Evolutionary conservation across 1,140 invertebrate species (phyloP), one percentile per base, ranked within the genome.

Genomic region (Lepidurus packardi): DNA sequence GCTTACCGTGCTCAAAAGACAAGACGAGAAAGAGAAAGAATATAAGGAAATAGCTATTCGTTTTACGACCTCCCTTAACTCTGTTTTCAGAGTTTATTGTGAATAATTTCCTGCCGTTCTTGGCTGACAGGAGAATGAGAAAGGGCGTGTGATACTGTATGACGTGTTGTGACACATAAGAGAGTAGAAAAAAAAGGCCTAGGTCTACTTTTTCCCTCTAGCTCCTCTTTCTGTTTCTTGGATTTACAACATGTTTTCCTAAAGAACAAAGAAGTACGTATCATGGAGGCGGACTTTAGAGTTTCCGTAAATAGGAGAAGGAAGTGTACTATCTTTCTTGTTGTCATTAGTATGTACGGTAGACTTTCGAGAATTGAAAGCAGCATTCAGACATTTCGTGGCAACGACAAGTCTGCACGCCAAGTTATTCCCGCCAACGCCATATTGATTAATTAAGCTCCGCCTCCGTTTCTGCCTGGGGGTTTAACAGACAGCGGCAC

Each of bases 391-490:
- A 21, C 53, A 13, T 65, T 65, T 7, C 13, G 16, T 21, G 16
- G 53, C 53, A 65, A 21, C 21, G 53, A 21, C n/a, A 21, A 65
- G 53, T 65, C 9, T 21, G 53, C 53, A 65, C 53, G 53, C 53
- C 53, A 65, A 13, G 53, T 65, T 65, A 65, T 65, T 65, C 53
- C 53, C 53, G 53, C 53, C 53, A 65, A 65, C 53, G 13, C 2
- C 53, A 65, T 65, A 65, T 65, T 65, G 53, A 65, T 65, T 65
- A 65, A 65, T 65, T 65, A 65, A 65, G 53, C 53, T 65, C 53
- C 53, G 53, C 53, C 53, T 16, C 53, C 53, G 8, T 34, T 34
- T 34, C 34, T 34, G 34, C 34, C 34, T 34, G 34, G 34, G 34
- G 34, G 34, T 34, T 34, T 34, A 34, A 21, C n/a, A 65, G 6